A percentile compares a stretch with the other conserved stretches of the same genome.
Conservation (phyloP, 1,140 invertebrate species). For the Teleopsis dalmanni region DNA sequence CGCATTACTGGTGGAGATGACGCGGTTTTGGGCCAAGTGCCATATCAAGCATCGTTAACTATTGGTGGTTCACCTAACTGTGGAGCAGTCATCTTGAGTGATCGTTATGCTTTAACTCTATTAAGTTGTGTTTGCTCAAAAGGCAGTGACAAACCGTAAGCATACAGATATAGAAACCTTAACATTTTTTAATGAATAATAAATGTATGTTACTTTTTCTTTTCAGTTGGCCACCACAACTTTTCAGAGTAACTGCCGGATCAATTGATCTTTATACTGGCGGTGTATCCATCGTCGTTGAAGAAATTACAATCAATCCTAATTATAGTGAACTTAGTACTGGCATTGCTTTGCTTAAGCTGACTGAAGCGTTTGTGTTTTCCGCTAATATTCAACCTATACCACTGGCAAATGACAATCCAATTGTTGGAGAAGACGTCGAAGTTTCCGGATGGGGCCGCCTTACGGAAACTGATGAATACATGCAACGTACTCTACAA, state of each 20-base stretch:
- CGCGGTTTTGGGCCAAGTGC: conserved; percentile 28
- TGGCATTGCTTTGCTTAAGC: conserved; percentile 28
- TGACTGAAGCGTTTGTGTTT: conserved; percentile 21
- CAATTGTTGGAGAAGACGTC: conserved; percentile 16
- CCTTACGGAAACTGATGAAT: conserved; percentile 15
- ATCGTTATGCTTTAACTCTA: conserved; percentile 27
- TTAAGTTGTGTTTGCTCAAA: conserved; percentile 33
- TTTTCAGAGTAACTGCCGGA: conserved; percentile 26
- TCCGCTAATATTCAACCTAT: conserved; percentile 18
- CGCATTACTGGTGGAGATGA: conserved; percentile 30
- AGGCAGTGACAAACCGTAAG: conserved; percentile 23
- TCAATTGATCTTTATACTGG: conserved; percentile 28
- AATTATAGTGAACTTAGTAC: conserved; percentile 25
- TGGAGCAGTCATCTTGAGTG: conserved; percentile 27
- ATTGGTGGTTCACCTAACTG: conserved; percentile 31
- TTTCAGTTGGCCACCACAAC: conserved; percentile 25
- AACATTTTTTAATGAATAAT: not conserved
- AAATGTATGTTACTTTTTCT: not conserved
- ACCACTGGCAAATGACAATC: conserved; percentile 15
- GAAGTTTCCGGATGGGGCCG: conserved; percentile 37
- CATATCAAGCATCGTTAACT: conserved; percentile 31
- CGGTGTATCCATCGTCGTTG: conserved; percentile 23
- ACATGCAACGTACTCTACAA: conserved; percentile 25
- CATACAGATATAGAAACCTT: conserved; percentile 1
- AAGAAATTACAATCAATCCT: conserved; percentile 26